Percentiles rank a stretch among this genome's conserved stretches.
Conservation (phyloP, 1,140 invertebrate genomes). For the Dryas iulia region DNA sequence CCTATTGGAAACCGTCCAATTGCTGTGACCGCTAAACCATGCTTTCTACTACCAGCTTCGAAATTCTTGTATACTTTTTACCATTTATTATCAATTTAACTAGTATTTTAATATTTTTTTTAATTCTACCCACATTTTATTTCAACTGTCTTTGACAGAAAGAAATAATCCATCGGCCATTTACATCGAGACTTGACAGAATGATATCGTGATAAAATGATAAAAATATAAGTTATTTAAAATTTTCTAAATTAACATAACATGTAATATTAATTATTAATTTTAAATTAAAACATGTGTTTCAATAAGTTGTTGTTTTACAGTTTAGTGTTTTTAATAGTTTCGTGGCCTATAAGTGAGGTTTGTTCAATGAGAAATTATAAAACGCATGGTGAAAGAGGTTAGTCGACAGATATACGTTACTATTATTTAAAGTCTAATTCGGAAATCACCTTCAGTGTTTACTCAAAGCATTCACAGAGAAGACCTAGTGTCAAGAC, state of each 20-base stretch:
- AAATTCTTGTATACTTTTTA: too few relatives aligned
- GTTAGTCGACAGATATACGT: background rate
- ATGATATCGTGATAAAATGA: background rate
- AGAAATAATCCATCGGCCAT: background rate
- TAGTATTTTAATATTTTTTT: background rate
- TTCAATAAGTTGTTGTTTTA: background rate
- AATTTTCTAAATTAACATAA: too few relatives aligned
- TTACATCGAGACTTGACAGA: background rate
- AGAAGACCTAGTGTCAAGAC: too few relatives aligned
- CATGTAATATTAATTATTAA: too few relatives aligned
- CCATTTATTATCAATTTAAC: too few relatives aligned
- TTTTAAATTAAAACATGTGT: background rate
- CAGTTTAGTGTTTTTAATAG: background rate
- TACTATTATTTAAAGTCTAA: too few relatives aligned
- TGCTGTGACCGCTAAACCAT: too few relatives aligned
- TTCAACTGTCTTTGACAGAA: background rate
- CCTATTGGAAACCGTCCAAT: too few relatives aligned
- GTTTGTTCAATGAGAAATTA: background rate
- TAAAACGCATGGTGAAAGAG: background rate
- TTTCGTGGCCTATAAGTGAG: background rate
- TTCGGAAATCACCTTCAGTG: too few relatives aligned
- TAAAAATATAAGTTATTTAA: too few relatives aligned
- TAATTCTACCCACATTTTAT: background rate
- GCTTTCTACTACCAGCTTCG: too few relatives aligned
- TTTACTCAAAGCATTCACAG: too few relatives aligned